phyloP scores from a whole-genome alignment of 2,113 vertebrate species.

The Elgaria multicarinata region DNA sequence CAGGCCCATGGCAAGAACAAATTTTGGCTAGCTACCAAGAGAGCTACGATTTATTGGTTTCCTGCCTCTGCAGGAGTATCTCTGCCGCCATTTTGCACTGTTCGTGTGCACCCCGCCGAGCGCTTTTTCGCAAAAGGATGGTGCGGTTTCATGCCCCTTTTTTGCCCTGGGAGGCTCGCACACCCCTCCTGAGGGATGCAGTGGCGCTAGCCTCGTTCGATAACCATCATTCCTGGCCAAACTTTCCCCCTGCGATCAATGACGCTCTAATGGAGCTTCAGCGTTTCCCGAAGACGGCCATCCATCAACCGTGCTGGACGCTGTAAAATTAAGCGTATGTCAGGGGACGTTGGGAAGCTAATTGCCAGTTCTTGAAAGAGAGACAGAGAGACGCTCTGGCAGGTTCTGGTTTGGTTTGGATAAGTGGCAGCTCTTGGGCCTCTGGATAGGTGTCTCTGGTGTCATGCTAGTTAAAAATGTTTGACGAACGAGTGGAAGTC shows the following conservation, averaged over 20 bases:
- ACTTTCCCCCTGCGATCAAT: background rate
- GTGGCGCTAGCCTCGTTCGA: background rate
- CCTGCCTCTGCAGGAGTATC: too few species aligned
- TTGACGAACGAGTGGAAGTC: background rate
- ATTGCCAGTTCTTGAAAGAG: background rate
- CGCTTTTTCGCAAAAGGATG: background rate
- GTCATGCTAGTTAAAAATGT: background rate
- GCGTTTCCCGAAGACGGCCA: background rate
- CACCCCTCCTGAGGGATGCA: accelerated
- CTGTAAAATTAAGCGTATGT: background rate
- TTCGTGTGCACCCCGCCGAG: too few species aligned
- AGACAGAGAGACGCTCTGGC: too few species aligned
- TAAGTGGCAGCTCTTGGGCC: background rate
- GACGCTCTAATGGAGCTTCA: background rate
- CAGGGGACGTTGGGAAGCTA: background rate
- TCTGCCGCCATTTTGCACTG: too few species aligned
- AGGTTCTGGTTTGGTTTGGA: background rate
- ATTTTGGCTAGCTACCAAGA: too few species aligned
- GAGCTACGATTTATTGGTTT: too few species aligned
- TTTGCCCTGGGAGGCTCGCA: background rate
- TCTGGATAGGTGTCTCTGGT: background rate
- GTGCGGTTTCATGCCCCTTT: background rate
- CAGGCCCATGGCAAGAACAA: too few species aligned
- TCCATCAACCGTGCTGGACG: background rate
- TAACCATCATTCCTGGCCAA: background rate